Base-by-base conservation (phyloP, 2,797 vertebrate genomes). In the Enteromius afrohamiltoni region DNA sequence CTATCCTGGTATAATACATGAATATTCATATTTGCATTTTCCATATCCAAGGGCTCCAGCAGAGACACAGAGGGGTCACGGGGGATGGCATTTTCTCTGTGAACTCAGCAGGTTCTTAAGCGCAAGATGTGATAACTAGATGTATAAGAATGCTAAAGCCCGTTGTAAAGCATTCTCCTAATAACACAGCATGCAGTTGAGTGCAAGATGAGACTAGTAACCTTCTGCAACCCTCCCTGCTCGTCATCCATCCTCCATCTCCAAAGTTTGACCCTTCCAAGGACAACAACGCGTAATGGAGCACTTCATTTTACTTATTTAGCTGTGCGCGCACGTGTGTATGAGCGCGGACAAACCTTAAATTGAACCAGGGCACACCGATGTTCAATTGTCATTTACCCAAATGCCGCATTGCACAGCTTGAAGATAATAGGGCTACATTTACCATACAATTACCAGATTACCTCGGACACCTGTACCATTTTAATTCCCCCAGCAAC, bases 91-190 rank as follows among this genome's bases (percentile, higher is more conserved):
- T 89, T 90, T 88, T 89, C 90, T 93, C 91, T 93, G 89, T 94
- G 93, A 94, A 93, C 94, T 92, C 94, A 92, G 94, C 91, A 92
- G 94, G 94, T 92, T 93, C 91, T 90, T 88, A 89, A 94, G 91
- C 87, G 29, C 85, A 31, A 93, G 92, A 94, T 88, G 91, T 88
- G 91, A 94, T 94, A 94, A 95, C 94, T 93, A 94, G 94, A 94
- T 94, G 93, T 93, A 93, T 90, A 92, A 94, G 92, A 93, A 91
- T 91, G 69, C 88, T 84, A 88, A 88, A 89, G 90, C 86, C 91
- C 87, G 87, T 92, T 91, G 91, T 87, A 91, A 90, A 90, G 89
- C 83, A 87, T 91, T 92, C 92, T 87, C 87, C 88, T 93, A 93
- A 93, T 93, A 93, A 91, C 91, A 58, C 92, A 93, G 92, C 92